A percentile compares a stretch with the other conserved stretches of the same genome.
Evolutionary conservation across 2,797 vertebrate species (phyloP).

Genomic region (Hyperoplus immaculatus): DNA sequence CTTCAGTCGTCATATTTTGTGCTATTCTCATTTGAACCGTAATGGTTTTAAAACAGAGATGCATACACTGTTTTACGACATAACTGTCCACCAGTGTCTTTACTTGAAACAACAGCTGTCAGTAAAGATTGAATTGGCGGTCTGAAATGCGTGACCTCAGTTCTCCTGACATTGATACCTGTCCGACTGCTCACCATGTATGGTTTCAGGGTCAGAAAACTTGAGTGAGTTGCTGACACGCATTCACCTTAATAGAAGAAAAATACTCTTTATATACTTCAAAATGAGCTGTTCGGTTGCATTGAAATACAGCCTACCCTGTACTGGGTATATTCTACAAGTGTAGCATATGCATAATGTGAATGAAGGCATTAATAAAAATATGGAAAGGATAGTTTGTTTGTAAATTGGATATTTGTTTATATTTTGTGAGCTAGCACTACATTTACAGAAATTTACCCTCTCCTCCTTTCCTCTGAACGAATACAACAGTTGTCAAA

Average conservation of each 20-base stretch:
- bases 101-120: constrained; percentile 24
- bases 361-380: background rate
- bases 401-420: background rate
- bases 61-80: constrained; percentile 1
- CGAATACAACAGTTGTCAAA: constrained; percentile 34
- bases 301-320: background rate
- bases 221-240: background rate
- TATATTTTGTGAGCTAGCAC: background rate
- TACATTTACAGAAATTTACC: constrained; percentile 11
- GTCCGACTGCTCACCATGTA: background rate
- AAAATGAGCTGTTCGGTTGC: background rate
- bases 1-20: constrained; percentile 13
- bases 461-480: constrained; percentile 7
- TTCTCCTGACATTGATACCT: background rate
- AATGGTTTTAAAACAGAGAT: constrained; percentile 9
- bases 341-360: background rate
- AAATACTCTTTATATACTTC: background rate
- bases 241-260: background rate
- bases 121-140: constrained; percentile 15
- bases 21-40: constrained; percentile 19
- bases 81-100: constrained; percentile 20
- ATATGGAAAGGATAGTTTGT: background rate
- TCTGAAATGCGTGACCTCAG: background rate
- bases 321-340: background rate
- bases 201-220: background rate